phyloP scores from a whole-genome alignment of 2,888 invertebrate genomes.

The Erebia aethiops region DNA sequence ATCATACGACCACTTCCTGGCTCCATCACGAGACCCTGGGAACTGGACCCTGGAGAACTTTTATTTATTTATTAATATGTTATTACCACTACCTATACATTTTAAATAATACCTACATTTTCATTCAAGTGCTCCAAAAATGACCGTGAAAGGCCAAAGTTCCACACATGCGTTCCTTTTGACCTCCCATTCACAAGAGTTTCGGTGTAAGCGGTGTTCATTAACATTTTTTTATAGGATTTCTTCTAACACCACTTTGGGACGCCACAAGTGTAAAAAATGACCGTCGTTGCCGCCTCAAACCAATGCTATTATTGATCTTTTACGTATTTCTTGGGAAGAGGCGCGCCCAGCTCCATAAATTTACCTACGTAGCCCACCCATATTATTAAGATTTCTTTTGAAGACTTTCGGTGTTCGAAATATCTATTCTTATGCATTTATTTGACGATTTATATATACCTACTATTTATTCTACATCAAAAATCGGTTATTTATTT shows the following conservation, averaged over 20 bases:
- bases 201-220: slow-evolving; percentile 30
- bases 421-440: neutral
- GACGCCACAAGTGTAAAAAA: slow-evolving; percentile 35
- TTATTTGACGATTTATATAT: neutral
- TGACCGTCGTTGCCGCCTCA: slow-evolving; percentile 29
- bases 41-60: too few species aligned
- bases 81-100: neutral
- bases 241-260: slow-evolving; percentile 31
- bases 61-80: too few species aligned
- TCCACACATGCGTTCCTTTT: slow-evolving; percentile 17
- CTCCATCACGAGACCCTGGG: too few species aligned
- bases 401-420: slow-evolving; percentile 8
- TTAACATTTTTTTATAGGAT: slow-evolving; percentile 38
- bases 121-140: neutral
- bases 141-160: slow-evolving; percentile 3
- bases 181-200: slow-evolving; percentile 32
- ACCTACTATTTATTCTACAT: neutral
- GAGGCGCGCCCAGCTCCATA: slow-evolving; percentile 29
- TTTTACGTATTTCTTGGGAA: slow-evolving; percentile 32
- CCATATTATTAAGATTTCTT: slow-evolving; percentile 23
- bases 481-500: neutral
- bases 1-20: too few species aligned
- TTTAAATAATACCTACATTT: too few species aligned
- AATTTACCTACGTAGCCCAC: slow-evolving; percentile 28
- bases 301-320: slow-evolving; percentile 34